phyloP scores from a whole-genome alignment of 2,888 invertebrate species.

The Campopleginae sp. region DNA sequence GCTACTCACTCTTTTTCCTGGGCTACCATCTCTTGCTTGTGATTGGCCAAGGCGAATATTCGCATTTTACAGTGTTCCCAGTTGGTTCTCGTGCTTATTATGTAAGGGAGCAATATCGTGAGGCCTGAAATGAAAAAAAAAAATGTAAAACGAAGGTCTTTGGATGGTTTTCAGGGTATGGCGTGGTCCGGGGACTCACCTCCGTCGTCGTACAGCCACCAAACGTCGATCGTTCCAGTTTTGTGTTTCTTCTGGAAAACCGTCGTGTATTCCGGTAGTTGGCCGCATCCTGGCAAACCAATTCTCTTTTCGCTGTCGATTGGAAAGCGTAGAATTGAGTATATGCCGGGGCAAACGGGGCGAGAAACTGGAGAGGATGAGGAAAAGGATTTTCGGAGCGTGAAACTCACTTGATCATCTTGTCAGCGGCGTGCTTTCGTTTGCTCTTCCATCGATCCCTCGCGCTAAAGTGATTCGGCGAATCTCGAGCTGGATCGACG shows the following conservation, averaged over 20 bases:
- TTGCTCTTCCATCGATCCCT: slow-evolving; percentile 80
- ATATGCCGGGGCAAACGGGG: not conserved
- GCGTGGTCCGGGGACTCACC: slow-evolving; percentile 83
- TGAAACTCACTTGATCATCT: slow-evolving; percentile 76
- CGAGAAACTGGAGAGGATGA: not conserved
- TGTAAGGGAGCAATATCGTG: slow-evolving; percentile 94
- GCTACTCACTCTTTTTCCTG: slow-evolving; percentile 93
- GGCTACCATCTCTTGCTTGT: slow-evolving; percentile 90
- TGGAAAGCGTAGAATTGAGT: not conserved
- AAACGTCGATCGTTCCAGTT: slow-evolving; percentile 94
- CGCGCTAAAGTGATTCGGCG: slow-evolving; percentile 77
- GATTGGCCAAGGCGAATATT: slow-evolving; percentile 93
- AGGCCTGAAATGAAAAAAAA: slow-evolving; percentile 84
- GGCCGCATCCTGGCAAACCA: slow-evolving; percentile 65
- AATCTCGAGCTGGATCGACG: slow-evolving; percentile 74
- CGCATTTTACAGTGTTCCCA: slow-evolving; percentile 92
- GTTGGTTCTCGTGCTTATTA: slow-evolving; percentile 91
- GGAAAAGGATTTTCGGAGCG: not conserved
- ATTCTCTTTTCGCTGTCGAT: not conserved
- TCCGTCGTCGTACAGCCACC: slow-evolving; percentile 98
- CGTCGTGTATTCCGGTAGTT: slow-evolving; percentile 88
- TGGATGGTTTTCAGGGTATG: not conserved
- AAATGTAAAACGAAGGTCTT: slow-evolving; percentile 41
- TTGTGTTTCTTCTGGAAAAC: slow-evolving; percentile 92
- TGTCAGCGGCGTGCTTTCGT: slow-evolving; percentile 78